phyloP scores from a whole-genome alignment of 1,140 invertebrate species.

The Drosophila aff. region DNA sequence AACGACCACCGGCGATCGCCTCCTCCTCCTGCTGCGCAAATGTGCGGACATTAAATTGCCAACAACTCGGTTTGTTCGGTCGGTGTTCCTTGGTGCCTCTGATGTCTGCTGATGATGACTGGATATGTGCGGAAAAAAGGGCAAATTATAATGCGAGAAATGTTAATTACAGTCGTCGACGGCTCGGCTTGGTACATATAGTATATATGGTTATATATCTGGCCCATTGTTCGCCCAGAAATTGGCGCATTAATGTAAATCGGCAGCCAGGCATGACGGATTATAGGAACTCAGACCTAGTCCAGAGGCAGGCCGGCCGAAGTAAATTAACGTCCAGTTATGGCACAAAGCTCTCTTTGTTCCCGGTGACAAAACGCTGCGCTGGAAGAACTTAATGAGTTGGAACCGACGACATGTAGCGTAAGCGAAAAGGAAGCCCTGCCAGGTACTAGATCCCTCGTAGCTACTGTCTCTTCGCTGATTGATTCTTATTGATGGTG shows the following conservation, averaged over 20 bases:
- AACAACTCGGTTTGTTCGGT: slow-evolving; percentile 40
- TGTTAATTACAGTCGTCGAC: slow-evolving; percentile 74
- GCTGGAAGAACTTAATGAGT: slow-evolving; percentile 66
- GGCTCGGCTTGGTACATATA: slow-evolving; percentile 14
- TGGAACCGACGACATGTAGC: slow-evolving; percentile 52
- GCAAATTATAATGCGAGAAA: slow-evolving; percentile 80
- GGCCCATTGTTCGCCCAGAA: slow-evolving; percentile 62
- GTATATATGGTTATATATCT: slow-evolving; percentile 38
- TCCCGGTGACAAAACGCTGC: slow-evolving; percentile 65
- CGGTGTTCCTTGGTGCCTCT: slow-evolving; percentile 22
- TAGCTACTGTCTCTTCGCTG: slow-evolving; percentile 21
- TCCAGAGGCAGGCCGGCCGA: slow-evolving; percentile 37
- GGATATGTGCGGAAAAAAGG: slow-evolving; percentile 62
- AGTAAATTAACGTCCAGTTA: slow-evolving; percentile 75
- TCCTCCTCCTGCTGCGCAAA: slow-evolving; percentile 39
- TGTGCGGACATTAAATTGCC: slow-evolving; percentile 72
- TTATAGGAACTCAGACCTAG: slow-evolving; percentile 66
- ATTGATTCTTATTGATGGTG: slow-evolving; percentile 55
- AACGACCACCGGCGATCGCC: slow-evolving; percentile 27
- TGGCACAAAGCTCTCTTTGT: slow-evolving; percentile 59
- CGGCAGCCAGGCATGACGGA: slow-evolving; percentile 71
- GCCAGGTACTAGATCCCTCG: not conserved
- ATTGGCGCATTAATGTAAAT: slow-evolving; percentile 76
- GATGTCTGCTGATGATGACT: slow-evolving; percentile 32
- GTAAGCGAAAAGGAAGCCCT: slow-evolving; percentile 4